These are phyloP conservation scores for Spialia ferax DNA, from an alignment of 2,888 invertebrate genomes.

Conservation along the genomic window DNA sequence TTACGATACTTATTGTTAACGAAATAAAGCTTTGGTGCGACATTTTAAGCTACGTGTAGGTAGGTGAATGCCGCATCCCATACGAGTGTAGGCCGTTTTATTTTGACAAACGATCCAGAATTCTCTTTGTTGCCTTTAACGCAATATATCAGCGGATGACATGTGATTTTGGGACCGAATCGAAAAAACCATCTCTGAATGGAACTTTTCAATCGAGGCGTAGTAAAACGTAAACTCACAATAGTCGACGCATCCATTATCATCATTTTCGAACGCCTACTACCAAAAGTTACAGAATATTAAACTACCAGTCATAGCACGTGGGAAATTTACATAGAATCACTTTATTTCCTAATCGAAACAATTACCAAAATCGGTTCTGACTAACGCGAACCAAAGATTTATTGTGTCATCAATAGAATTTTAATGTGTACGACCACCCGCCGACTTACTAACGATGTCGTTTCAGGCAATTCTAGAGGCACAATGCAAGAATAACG, in stretches of 20 bases:
- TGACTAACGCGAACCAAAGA: slow-evolving; percentile 62
- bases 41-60: slow-evolving; percentile 57
- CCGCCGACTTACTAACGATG: slow-evolving; percentile 83
- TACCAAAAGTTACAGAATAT: slow-evolving; percentile 33
- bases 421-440: slow-evolving; percentile 82
- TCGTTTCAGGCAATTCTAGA: slow-evolving; percentile 79
- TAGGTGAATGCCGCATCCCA: slow-evolving; percentile 58
- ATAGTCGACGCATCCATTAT: slow-evolving; percentile 29
- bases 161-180: slow-evolving; percentile 62
- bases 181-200: slow-evolving; percentile 60
- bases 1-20: neutral
- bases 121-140: slow-evolving; percentile 74
- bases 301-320: slow-evolving; percentile 5
- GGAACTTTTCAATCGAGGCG: slow-evolving; percentile 50
- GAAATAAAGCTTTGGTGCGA: slow-evolving; percentile 48
- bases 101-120: slow-evolving; percentile 78
- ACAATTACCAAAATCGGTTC: slow-evolving; percentile 71
- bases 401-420: slow-evolving; percentile 81
- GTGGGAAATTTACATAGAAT: slow-evolving; percentile 33
- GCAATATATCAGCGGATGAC: slow-evolving; percentile 77
- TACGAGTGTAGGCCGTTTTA: slow-evolving; percentile 77
- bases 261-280: slow-evolving; percentile 38
- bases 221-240: slow-evolving; percentile 38
- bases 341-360: slow-evolving; percentile 53
- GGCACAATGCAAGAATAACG: slow-evolving; percentile 84